Base-by-base conservation (phyloP, 2,888 invertebrate species). In the Thyatira batis region DNA sequence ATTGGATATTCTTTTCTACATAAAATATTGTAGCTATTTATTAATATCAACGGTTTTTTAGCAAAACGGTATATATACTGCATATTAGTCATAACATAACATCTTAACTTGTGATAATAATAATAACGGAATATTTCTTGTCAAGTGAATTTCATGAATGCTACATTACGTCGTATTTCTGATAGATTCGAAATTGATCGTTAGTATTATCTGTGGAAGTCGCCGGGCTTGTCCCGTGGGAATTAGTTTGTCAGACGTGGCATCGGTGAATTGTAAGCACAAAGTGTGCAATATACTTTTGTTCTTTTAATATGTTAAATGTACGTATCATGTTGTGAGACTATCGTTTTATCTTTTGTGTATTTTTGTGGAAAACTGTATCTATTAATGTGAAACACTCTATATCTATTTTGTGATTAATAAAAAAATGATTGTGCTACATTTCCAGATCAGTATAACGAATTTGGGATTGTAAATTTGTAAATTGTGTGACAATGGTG, bases 161-260 rank as follows among this genome's bases (percentile, higher is more conserved):
- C 25, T 48, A 33, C 50, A 48, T 50, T 50, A 49, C 61, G 78
- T 77, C 78, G 75, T 76, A 70, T 76, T 76, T 85, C 89, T 89
- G 90, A 87, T 90, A 88, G 89, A 83, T 89, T 91, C 89, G 90
- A 90, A 90, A 90, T 89, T 90, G 90, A 89, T 85, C 61, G 62
- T 77, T 86, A 85, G 84, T 81, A 76, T 84, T 86, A 81, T 82
- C 80, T 77, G 71, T 75, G 81, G 63, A 78, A 67, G 58, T 63
- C 63, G 65, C 80, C 10, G 67, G 74, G 48, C 11, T 48, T 27
- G 48, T 48, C 48, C 17, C 9, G 27, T 48, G 48, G 27, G 8
- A 28, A 17, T 21, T 9, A 63, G 63, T 67, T 65, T 59, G 75
- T 71, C 74, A 54, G 52, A 54, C 49, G 54, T 59, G 74, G 73